These are phyloP conservation scores for Drosophila aldrichi DNA, from an alignment of 2,888 invertebrate species.

Conservation along the genomic window DNA sequence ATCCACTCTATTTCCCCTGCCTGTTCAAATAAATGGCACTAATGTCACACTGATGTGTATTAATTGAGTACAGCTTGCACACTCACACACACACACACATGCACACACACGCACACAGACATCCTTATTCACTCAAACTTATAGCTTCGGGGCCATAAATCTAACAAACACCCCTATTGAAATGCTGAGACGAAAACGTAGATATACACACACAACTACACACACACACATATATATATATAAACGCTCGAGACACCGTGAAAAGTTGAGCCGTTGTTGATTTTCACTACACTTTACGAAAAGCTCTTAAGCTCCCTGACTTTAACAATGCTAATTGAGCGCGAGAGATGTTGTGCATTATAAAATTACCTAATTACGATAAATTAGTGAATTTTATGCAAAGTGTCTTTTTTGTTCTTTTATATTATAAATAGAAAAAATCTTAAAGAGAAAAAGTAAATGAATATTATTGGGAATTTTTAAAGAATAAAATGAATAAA, in stretches of 20 bases:
- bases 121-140: slow-evolving; percentile 30
- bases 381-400: not conserved
- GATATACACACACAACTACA: slow-evolving; percentile 3
- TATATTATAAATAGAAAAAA: too few relatives aligned
- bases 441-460: not conserved
- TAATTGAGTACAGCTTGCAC: slow-evolving; percentile 74
- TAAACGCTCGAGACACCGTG: slow-evolving; percentile 2
- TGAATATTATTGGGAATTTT: too few relatives aligned
- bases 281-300: slow-evolving; percentile 39
- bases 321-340: not conserved
- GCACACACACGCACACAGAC: slow-evolving; percentile 11
- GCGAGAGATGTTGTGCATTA: too few relatives aligned
- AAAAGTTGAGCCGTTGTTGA: slow-evolving; percentile 38
- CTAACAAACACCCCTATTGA: slow-evolving; percentile 58
- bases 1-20: slow-evolving; percentile 30
- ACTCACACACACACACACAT: slow-evolving; percentile 11
- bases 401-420: too few relatives aligned
- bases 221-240: not conserved
- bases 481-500: too few relatives aligned
- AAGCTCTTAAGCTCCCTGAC: not conserved
- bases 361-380: not conserved
- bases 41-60: slow-evolving; percentile 81
- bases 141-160: slow-evolving; percentile 65
- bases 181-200: slow-evolving; percentile 41
- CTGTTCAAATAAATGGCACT: slow-evolving; percentile 72